A percentile compares a stretch with the other conserved stretches of the same genome.
These are phyloP conservation scores for Crepidodera aurea DNA, from an alignment of 2,888 invertebrate species.

Conservation along the genomic window DNA sequence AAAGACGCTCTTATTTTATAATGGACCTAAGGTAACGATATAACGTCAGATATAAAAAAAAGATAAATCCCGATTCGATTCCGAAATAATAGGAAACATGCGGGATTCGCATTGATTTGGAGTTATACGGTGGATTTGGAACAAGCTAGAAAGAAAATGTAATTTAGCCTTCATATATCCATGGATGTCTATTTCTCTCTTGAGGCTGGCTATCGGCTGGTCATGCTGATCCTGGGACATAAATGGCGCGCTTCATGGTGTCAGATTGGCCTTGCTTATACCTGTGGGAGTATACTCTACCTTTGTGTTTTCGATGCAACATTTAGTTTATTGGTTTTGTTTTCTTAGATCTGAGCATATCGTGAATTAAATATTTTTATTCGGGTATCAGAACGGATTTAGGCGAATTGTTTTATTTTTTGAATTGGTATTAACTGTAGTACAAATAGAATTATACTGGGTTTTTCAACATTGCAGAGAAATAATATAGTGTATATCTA, in stretches of 20 bases:
- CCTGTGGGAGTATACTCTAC: slow-evolving; percentile 25
- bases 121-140: slow-evolving; percentile 38
- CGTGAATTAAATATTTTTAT: slow-evolving; percentile 26
- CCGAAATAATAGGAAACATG: slow-evolving; percentile 39
- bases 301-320: slow-evolving; percentile 15
- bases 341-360: background rate
- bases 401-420: no score
- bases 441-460: no score
- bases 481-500: no score
- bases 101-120: slow-evolving; percentile 39
- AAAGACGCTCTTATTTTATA: slow-evolving; percentile 20
- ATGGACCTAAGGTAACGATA: slow-evolving; percentile 25
- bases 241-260: slow-evolving; percentile 42
- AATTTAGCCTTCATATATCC: slow-evolving; percentile 40
- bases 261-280: slow-evolving; percentile 39
- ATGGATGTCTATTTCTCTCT: slow-evolving; percentile 40
- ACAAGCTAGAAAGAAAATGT: slow-evolving; percentile 36
- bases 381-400: no score
- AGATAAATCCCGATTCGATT: slow-evolving; percentile 35
- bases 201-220: slow-evolving; percentile 37
- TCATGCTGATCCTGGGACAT: slow-evolving; percentile 36
- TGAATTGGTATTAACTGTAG: no score
- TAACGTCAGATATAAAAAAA: slow-evolving; percentile 28
- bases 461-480: no score
- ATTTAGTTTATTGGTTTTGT: slow-evolving; percentile 16